Conservation (phyloP, 2,888 invertebrate species). For the Dione vanillae region DNA sequence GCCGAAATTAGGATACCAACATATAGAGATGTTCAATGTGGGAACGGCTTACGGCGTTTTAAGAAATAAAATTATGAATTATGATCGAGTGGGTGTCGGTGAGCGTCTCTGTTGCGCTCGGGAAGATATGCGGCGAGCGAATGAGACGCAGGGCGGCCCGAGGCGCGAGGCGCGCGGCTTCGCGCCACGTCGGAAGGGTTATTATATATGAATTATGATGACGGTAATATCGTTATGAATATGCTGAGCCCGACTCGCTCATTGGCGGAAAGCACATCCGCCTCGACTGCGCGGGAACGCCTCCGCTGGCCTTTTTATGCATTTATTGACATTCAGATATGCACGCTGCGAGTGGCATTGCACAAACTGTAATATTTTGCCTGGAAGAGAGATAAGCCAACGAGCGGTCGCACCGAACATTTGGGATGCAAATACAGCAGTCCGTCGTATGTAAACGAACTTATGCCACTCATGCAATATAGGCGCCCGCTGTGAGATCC, state of each 20-base stretch:
- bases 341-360: constrained; percentile 80
- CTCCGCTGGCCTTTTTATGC: constrained; percentile 81
- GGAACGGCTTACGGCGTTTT: constrained; percentile 59
- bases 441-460: constrained; percentile 84
- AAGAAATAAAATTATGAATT: constrained; percentile 82
- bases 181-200: constrained; percentile 79
- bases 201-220: constrained; percentile 85
- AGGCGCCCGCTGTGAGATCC: constrained; percentile 81
- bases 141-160: constrained; percentile 71
- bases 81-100: constrained; percentile 72
- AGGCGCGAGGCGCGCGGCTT: constrained; percentile 64
- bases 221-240: constrained; percentile 85
- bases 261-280: constrained; percentile 82
- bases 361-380: constrained; percentile 83
- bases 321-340: constrained; percentile 84
- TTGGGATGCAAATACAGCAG: constrained; percentile 83
- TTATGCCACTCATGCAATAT: constrained; percentile 81
- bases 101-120: constrained; percentile 71
- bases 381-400: constrained; percentile 75
- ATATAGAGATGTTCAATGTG: constrained; percentile 65
- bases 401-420: constrained; percentile 76
- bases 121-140: constrained; percentile 61
- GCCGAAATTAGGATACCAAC: constrained; percentile 52
- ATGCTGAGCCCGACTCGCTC: constrained; percentile 78
- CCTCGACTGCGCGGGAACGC: constrained; percentile 80